phyloP scores from a whole-genome alignment of 2,797 vertebrate species.

The Thunnus albacares region DNA sequence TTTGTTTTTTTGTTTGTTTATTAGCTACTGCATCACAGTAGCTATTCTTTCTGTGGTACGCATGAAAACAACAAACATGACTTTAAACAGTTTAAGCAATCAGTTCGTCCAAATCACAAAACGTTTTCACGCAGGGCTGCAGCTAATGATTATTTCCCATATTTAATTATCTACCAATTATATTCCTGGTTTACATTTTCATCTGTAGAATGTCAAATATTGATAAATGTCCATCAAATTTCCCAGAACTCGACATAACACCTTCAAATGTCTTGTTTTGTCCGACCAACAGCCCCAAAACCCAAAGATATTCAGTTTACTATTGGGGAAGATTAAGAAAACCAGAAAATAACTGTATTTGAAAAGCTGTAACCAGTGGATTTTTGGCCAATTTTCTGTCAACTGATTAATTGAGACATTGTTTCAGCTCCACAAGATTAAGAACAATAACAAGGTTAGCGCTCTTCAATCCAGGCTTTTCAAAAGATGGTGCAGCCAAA shows the following conservation, averaged over 20 bases:
- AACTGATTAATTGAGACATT: no score
- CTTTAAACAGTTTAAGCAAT: neutral
- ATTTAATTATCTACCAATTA: no score
- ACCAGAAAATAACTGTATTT: neutral
- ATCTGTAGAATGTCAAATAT: neutral
- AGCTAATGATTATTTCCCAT: neutral
- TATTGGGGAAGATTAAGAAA: neutral
- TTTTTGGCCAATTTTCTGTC: no score
- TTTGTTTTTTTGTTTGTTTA: conserved; percentile 14
- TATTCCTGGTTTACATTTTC: neutral
- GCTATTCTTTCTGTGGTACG: neutral
- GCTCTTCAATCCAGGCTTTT: no score
- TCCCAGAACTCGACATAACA: no score
- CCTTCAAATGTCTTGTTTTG: no score
- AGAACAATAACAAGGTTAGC: no score
- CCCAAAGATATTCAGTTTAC: neutral
- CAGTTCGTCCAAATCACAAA: neutral
- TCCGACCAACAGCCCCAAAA: neutral
- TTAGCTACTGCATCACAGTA: neutral
- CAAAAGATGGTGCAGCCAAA: no score
- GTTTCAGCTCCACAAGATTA: no score
- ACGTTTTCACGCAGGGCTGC: neutral
- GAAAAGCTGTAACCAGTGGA: no score
- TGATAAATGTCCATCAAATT: neutral
- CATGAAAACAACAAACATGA: neutral